A percentile compares a stretch with the other conserved stretches of the same genome.
Conservation (phyloP, 2,888 invertebrate species). For the Panopea generosa region DNA sequence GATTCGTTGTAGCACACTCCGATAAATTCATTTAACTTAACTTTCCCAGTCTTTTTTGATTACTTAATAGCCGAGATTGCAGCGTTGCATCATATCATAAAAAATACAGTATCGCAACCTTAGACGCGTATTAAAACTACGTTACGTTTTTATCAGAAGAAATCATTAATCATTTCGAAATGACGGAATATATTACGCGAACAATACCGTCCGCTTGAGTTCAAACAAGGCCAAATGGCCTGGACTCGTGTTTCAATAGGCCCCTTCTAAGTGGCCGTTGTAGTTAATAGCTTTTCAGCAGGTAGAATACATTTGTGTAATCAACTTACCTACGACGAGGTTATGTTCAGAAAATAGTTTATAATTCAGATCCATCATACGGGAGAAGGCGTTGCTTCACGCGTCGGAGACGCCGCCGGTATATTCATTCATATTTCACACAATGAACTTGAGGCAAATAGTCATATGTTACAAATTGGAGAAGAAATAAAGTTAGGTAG, state of each 20-base stretch:
- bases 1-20: no score
- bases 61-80: constrained; percentile 2
- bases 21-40: no score
- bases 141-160: background rate
- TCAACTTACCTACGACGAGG: background rate
- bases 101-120: background rate
- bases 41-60: constrained; percentile 2
- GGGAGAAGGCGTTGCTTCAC: constrained; percentile 1
- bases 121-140: constrained; percentile 1
- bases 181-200: constrained; percentile 12
- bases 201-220: constrained; percentile 4
- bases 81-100: constrained; percentile 1
- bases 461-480: no score
- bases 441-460: no score
- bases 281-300: constrained; percentile 12
- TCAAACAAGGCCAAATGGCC: constrained; percentile 16
- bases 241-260: constrained; percentile 17
- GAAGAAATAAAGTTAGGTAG: no score
- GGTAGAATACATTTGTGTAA: constrained; percentile 7
- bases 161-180: constrained; percentile 1
- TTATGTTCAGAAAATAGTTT: background rate
- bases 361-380: constrained; percentile 2
- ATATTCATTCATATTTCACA: no score
- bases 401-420: no score
- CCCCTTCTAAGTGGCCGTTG: constrained; percentile 22